Evolutionary conservation across 2,888 invertebrate species (phyloP).

Genomic region (Endotricha flammealis): DNA sequence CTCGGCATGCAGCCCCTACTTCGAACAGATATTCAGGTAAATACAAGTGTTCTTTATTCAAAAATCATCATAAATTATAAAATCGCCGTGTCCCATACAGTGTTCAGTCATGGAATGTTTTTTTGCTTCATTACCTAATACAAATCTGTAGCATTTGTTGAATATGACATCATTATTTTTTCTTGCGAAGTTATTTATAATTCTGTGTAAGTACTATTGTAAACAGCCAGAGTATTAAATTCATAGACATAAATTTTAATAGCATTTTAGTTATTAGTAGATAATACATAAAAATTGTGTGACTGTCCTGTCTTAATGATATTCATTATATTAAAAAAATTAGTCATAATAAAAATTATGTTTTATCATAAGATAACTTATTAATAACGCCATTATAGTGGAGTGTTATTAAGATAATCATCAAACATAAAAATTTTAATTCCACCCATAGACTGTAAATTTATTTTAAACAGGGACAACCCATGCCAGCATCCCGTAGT

Average conservation of each 20-base stretch:
- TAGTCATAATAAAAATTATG: neutral
- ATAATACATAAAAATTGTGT: conserved; percentile 22
- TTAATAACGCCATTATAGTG: conserved; percentile 19
- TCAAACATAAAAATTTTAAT: too few relatives aligned
- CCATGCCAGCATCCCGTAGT: conserved; percentile 86
- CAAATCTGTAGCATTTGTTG: conserved; percentile 48
- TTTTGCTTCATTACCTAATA: conserved; percentile 21
- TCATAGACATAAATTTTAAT: conserved; percentile 25
- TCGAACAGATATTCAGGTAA: conserved; percentile 84
- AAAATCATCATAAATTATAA: conserved; percentile 17
- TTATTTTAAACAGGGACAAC: conserved; percentile 78
- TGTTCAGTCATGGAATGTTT: conserved; percentile 18
- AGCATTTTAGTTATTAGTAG: conserved; percentile 23
- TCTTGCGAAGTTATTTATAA: conserved; percentile 56
- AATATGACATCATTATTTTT: conserved; percentile 65
- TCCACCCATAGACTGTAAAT: too few relatives aligned
- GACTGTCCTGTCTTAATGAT: conserved; percentile 4
- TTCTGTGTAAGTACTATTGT: conserved; percentile 34
- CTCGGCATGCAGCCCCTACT: conserved; percentile 87
- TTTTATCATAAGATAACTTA: conserved; percentile 35
- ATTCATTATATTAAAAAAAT: neutral
- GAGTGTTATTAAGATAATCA: conserved; percentile 7
- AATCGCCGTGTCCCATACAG: conserved; percentile 21
- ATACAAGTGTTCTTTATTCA: conserved; percentile 28
- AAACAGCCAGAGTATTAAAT: conserved; percentile 36